phyloP scores from a whole-genome alignment of 2,888 invertebrate genomes.

The Pterostichus madidus region DNA sequence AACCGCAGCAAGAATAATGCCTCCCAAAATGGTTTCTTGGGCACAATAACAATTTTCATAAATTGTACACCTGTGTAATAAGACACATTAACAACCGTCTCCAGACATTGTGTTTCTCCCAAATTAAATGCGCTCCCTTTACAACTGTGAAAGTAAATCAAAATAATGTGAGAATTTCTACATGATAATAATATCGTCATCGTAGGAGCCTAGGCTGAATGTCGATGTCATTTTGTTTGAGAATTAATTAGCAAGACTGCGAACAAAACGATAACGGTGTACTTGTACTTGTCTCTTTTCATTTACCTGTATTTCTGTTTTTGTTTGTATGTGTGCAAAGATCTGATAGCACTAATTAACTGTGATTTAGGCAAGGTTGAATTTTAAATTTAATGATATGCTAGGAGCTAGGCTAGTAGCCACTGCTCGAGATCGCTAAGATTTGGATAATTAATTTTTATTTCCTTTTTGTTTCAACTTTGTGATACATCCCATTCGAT shows the following conservation, averaged over 20 bases:
- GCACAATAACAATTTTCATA: conserved; percentile 40
- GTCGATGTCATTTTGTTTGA: conserved; percentile 42
- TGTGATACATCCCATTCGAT: too few species aligned
- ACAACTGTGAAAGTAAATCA: conserved; percentile 4
- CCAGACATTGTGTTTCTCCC: neutral
- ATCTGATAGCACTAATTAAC: conserved; percentile 49
- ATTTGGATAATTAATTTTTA: conserved; percentile 11
- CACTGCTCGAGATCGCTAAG: neutral
- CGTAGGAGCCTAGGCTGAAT: neutral
- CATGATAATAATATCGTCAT: conserved; percentile 33
- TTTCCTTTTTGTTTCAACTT: neutral
- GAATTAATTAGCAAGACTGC: conserved; percentile 34
- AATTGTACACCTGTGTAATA: conserved; percentile 45
- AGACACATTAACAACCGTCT: conserved; percentile 18
- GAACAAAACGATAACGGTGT: conserved; percentile 43
- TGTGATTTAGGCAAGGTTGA: conserved; percentile 48
- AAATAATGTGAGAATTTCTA: conserved; percentile 24
- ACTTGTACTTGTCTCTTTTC: conserved; percentile 19
- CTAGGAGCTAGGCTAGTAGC: neutral
- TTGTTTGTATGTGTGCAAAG: conserved; percentile 31
- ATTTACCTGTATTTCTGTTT: conserved; percentile 45
- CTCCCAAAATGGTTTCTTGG: conserved; percentile 33
- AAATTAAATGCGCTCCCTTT: neutral
- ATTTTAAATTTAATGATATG: conserved; percentile 40
- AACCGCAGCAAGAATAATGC: conserved; percentile 18